These are phyloP conservation scores for Meriones psammophilus DNA, from an alignment of 2,797 vertebrate species.

Conservation along the genomic window DNA sequence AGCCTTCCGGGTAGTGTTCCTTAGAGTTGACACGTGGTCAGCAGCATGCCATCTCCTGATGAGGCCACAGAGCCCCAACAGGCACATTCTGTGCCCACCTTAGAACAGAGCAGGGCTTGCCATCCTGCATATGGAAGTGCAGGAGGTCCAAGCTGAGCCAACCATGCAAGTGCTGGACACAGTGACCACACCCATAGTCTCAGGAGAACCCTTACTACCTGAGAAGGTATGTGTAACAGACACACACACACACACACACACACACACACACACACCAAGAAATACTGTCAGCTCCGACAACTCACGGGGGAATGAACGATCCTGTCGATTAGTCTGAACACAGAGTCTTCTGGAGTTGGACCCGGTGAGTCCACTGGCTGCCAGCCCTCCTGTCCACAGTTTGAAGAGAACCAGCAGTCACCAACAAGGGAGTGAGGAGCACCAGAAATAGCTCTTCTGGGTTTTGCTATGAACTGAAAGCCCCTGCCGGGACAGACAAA, in stretches of 20 bases:
- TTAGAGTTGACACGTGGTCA: background rate
- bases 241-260: background rate
- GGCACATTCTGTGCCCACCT: background rate
- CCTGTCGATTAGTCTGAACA: background rate
- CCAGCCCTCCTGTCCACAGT: background rate
- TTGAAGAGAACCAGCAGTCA: background rate
- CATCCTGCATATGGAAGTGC: background rate
- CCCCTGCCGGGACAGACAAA: background rate
- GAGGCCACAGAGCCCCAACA: background rate
- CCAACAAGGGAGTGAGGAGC: background rate
- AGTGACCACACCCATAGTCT: background rate
- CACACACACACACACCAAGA: too few species aligned
- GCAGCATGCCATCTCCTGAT: background rate
- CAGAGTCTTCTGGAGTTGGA: background rate
- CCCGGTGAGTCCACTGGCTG: background rate
- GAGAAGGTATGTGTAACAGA: background rate
- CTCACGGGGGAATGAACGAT: background rate
- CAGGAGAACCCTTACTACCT: background rate
- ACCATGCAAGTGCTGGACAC: background rate
- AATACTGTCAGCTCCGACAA: background rate
- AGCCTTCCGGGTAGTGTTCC: background rate
- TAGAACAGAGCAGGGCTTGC: background rate
- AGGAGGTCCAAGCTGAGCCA: background rate
- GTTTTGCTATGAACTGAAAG: slow-evolving; percentile 4
- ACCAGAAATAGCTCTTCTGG: slow-evolving; percentile 48